These are phyloP conservation scores for Mus caroli DNA, from an alignment of 2,797 vertebrate species.

Conservation along the genomic window DNA sequence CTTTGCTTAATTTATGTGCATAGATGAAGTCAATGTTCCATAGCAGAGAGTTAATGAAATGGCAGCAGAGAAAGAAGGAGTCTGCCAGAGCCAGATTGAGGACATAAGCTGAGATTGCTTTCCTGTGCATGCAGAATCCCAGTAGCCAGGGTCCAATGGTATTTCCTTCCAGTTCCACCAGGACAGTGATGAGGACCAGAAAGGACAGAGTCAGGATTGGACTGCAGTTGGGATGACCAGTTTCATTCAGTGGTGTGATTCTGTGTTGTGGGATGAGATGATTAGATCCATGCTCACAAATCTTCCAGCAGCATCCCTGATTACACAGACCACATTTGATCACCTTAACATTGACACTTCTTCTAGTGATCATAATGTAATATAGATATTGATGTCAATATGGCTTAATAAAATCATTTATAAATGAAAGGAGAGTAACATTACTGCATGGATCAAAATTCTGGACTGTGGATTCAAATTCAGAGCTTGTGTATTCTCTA, in stretches of 20 bases:
- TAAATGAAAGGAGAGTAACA: neutral
- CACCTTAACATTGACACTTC: neutral
- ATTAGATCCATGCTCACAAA: neutral
- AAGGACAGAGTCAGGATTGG: accelerated
- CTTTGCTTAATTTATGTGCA: neutral
- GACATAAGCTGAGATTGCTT: no score
- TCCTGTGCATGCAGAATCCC: slow-evolving; percentile 35
- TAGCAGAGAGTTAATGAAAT: no score
- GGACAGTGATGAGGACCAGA: neutral
- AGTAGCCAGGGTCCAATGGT: neutral
- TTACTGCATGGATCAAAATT: neutral
- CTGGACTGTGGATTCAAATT: neutral
- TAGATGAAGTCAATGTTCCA: neutral
- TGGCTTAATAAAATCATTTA: neutral
- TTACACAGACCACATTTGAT: neutral
- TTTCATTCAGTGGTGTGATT: neutral
- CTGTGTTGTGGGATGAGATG: neutral
- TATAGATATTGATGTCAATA: neutral
- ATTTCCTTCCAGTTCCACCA: slow-evolving; percentile 7
- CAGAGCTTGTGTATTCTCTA: neutral
- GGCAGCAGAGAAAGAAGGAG: no score
- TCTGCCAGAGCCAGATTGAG: no score
- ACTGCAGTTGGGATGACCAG: neutral
- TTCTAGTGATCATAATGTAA: neutral
- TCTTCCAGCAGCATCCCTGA: neutral